Conservation (phyloP, 2,888 invertebrate genomes). For the Agrochola macilenta region DNA sequence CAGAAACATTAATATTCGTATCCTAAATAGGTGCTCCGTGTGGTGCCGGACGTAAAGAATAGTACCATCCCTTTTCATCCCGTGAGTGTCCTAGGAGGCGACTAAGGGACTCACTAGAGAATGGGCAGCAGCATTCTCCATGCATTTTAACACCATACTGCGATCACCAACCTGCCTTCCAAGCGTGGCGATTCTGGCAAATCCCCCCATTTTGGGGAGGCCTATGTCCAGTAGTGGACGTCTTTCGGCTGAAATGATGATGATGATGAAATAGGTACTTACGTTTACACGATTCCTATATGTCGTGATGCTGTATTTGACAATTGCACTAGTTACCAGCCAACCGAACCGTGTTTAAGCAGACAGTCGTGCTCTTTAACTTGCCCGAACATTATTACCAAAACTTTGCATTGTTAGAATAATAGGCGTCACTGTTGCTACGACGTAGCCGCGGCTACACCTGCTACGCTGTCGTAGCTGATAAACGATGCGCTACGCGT, state of each 20-base stretch:
- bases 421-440: slow-evolving; percentile 33
- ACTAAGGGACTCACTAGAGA: no score
- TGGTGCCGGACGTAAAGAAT: no score
- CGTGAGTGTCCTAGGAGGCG: no score
- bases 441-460: slow-evolving; percentile 41
- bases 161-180: no score
- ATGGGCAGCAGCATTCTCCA: no score
- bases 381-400: slow-evolving; percentile 25
- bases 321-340: neutral
- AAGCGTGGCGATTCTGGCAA: no score
- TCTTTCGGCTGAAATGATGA: no score
- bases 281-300: neutral
- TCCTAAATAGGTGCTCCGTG: neutral
- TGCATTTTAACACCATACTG: no score
- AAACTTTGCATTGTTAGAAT: slow-evolving; percentile 44
- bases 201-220: no score
- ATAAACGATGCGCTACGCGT: slow-evolving; percentile 43
- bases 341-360: slow-evolving; percentile 27
- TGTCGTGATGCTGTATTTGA: slow-evolving; percentile 17
- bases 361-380: slow-evolving; percentile 21
- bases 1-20: neutral
- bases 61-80: no score
- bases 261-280: no score
- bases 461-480: slow-evolving; percentile 48
- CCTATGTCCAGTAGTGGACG: no score